Base-by-base conservation (phyloP, 1,140 invertebrate species). In the Plodia interpunctella region DNA sequence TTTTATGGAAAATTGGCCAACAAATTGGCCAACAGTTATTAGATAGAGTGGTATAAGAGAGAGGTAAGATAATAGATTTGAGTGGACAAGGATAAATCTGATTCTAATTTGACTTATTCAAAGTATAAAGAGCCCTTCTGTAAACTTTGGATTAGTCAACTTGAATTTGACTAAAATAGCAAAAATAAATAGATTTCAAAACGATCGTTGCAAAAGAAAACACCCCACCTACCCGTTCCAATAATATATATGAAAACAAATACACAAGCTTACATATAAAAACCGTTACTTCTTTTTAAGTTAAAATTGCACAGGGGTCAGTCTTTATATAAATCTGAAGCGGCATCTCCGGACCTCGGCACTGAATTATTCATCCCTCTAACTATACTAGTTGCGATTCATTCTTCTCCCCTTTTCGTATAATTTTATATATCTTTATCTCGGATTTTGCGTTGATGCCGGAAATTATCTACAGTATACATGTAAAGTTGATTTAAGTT, bases 311-410 rank as follows among this genome's bases (percentile, higher is more conserved):
- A 50, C 13, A 53, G 13, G 50, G 55, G 52, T 64, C 57, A 59
- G 59, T 68, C 44, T 59, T 56, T 50, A 55, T 64, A 68, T 59
- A 61, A 68, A 69, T 65, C 55, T 62, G 63, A 59, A 54, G 59
- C 38, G 62, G 66, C 60, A 63, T 44, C 57, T 68, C 55, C 21
- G 38, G 38, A 19, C 18, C 35, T 20, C 25, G 60, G 60, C 15
- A 53, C 49, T 67, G 68, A 71, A 71, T 67, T 53, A 71, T 71
- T 71, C 65, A 71, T 71, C 35, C 20, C 60, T 52, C 60, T 60
- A 62, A 70, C 62, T 63, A 62, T 63, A 25, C 20, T 21, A 64
- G 56, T 66, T 59, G 59, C 57, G 60, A 70, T 66, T 62, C 62
- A 64, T 71, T 63, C 62, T 67, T 70, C 64, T 66, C 49, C 38